Evolutionary conservation across 2,888 invertebrate species (phyloP).

Genomic region (Epistrophella euchroma): DNA sequence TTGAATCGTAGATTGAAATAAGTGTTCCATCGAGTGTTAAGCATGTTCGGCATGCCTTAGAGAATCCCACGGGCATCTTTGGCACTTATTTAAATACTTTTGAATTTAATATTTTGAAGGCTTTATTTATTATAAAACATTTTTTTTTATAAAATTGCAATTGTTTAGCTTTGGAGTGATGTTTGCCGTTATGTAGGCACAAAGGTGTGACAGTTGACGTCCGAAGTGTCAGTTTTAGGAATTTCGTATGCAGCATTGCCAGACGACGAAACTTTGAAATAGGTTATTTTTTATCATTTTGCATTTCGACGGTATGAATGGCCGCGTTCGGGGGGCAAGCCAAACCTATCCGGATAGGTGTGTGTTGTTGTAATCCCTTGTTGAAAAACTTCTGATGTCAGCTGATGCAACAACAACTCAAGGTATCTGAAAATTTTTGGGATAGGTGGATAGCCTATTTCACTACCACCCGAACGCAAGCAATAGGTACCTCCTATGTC

Average conservation of each 20-base stretch:
- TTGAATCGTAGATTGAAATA: slow-evolving; percentile 81
- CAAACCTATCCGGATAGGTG: too few relatives aligned
- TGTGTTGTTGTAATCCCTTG: too few relatives aligned
- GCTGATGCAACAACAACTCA: too few relatives aligned
- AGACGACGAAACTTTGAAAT: not conserved
- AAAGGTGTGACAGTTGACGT: slow-evolving; percentile 38
- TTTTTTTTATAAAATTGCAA: slow-evolving; percentile 9
- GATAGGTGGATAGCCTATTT: too few relatives aligned
- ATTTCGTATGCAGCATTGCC: not conserved
- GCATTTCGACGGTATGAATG: too few relatives aligned
- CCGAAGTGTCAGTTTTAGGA: not conserved
- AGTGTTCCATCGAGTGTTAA: slow-evolving; percentile 79
- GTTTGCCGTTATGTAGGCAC: slow-evolving; percentile 29
- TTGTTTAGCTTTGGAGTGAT: slow-evolving; percentile 28
- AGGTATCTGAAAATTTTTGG: too few relatives aligned
- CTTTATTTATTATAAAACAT: slow-evolving; percentile 16
- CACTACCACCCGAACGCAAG: too few relatives aligned
- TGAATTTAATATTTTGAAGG: slow-evolving; percentile 18
- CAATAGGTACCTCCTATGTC: too few relatives aligned
- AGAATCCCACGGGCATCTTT: slow-evolving; percentile 78
- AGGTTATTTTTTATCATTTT: too few relatives aligned
- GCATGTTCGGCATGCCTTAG: slow-evolving; percentile 82
- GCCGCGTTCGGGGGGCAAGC: too few relatives aligned
- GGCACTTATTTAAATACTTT: slow-evolving; percentile 22
- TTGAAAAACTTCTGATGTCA: too few relatives aligned